Conservation (phyloP, 2,113 vertebrate species). For the Pitta sordida region DNA sequence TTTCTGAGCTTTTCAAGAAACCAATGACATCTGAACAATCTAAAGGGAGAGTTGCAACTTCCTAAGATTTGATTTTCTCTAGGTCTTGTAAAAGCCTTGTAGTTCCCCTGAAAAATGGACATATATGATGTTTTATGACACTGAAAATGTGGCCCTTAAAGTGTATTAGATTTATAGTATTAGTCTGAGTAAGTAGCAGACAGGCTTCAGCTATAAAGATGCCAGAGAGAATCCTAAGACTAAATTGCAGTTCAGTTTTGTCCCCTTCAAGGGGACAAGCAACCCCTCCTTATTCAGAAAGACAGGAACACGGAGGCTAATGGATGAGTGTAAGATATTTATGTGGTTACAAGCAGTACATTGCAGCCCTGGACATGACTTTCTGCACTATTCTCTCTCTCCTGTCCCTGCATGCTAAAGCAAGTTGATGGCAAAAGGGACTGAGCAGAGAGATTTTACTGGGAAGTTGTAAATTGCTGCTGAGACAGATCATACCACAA, state of each 20-base stretch:
- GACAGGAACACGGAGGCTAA: neutral
- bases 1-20: neutral
- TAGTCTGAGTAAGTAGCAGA: slow-evolving; percentile 15
- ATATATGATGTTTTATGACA: slow-evolving; percentile 29
- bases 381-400: neutral
- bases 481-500: slow-evolving; percentile 25
- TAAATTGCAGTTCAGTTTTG: slow-evolving; percentile 26
- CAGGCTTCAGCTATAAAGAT: slow-evolving; percentile 33
- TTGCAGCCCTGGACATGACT: neutral
- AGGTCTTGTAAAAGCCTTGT: neutral
- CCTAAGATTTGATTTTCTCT: neutral
- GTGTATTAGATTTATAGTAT: slow-evolving; percentile 13
- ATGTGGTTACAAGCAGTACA: slow-evolving; percentile 24
- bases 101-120: neutral
- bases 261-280: slow-evolving; percentile 7
- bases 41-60: neutral
- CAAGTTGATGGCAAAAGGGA: neutral
- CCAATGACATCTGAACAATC: neutral
- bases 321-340: slow-evolving; percentile 36
- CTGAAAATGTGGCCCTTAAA: slow-evolving; percentile 13
- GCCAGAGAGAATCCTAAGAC: slow-evolving; percentile 5
- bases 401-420: neutral
- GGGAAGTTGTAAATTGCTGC: slow-evolving; percentile 22
- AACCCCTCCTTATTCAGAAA: neutral
- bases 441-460: neutral